These are phyloP conservation scores for Gallirallus australis DNA, from an alignment of 2,797 vertebrate species.

Conservation along the genomic window DNA sequence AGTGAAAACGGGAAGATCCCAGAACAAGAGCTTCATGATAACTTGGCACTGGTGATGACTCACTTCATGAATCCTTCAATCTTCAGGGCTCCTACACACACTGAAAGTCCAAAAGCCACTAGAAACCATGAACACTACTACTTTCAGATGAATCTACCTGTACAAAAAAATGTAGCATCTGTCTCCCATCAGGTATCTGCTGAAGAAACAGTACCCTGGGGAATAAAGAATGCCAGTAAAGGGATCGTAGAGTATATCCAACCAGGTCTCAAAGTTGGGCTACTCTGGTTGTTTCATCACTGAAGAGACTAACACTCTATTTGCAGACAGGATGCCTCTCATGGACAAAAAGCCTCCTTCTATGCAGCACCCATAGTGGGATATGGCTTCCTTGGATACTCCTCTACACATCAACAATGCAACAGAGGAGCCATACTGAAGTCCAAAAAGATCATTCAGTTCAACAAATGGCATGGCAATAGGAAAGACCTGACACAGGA, in stretches of 20 bases:
- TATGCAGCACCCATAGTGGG: background rate
- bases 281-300: background rate
- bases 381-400: background rate
- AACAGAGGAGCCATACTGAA: background rate
- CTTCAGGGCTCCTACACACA: background rate
- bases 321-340: background rate
- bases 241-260: background rate
- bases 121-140: background rate
- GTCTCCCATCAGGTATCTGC: background rate
- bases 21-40: background rate
- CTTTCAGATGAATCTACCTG: background rate
- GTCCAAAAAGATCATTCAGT: background rate
- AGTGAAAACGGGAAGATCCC: background rate
- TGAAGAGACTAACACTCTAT: background rate
- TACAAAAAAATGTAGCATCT: background rate
- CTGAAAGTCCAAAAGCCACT: background rate
- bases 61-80: background rate
- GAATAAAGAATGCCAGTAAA: background rate
- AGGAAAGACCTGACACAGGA: background rate
- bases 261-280: background rate
- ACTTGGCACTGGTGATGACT: background rate
- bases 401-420: background rate
- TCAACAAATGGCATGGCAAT: constrained; percentile 50
- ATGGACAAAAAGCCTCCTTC: background rate
- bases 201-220: background rate